Percentiles rank a stretch among this genome's conserved stretches.
phyloP scores from a whole-genome alignment of 1,140 invertebrate species.

The Archivesica marissinica region DNA sequence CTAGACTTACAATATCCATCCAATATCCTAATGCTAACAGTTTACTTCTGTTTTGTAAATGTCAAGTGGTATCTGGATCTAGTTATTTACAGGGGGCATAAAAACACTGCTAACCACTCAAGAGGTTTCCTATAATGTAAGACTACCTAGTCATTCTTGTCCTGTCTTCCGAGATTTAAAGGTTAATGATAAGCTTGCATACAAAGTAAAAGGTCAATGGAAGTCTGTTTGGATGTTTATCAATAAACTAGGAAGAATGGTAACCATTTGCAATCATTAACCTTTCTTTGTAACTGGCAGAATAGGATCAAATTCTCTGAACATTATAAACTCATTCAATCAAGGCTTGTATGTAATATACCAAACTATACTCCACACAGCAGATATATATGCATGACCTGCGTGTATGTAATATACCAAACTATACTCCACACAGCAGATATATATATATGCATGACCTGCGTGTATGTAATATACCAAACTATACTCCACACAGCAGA shows the following conservation, averaged over 20 bases:
- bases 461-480: too few species aligned
- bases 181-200: conserved; percentile 22
- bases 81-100: conserved; percentile 28
- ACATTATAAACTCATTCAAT: too few species aligned
- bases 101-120: neutral
- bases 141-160: neutral
- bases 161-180: neutral
- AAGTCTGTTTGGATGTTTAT: neutral
- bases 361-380: too few species aligned
- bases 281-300: too few species aligned
- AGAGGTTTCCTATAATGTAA: conserved; percentile 18
- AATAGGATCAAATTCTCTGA: too few species aligned
- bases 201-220: conserved; percentile 13
- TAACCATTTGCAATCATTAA: neutral
- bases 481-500: too few species aligned
- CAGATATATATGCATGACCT: too few species aligned
- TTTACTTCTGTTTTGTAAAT: conserved; percentile 18
- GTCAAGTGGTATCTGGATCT: conserved; percentile 7
- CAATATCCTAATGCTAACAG: conserved; percentile 20
- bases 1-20: neutral
- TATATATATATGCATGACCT: too few species aligned
- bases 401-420: too few species aligned
- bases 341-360: too few species aligned
- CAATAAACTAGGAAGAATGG: neutral
- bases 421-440: too few species aligned